Evolutionary conservation across 1,140 invertebrate species (phyloP).

Genomic region (Helicorthomorpha holstii): DNA sequence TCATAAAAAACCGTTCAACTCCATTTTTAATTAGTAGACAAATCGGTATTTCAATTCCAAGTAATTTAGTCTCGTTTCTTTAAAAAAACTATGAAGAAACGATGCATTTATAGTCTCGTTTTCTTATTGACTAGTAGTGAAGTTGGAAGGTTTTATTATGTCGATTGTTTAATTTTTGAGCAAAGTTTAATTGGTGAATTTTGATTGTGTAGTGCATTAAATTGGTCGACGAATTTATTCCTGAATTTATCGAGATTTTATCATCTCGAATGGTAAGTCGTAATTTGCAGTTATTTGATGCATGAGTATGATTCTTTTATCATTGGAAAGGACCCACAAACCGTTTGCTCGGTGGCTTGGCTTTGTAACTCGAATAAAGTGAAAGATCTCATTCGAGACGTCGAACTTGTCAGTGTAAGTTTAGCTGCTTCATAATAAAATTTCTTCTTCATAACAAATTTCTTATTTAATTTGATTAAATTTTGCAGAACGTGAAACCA

Average conservation of each 20-base stretch:
- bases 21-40: background rate
- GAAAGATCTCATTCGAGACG: background rate
- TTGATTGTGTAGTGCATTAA: slow-evolving; percentile 40
- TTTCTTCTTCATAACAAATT: too few relatives aligned
- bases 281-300: background rate
- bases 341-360: slow-evolving; percentile 70
- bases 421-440: too few relatives aligned
- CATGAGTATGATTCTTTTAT: background rate
- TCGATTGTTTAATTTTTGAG: background rate
- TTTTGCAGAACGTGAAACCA: too few relatives aligned
- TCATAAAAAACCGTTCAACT: background rate
- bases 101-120: background rate
- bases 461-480: too few relatives aligned
- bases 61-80: background rate
- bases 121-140: background rate
- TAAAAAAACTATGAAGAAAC: background rate
- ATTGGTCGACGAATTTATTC: slow-evolving; percentile 67
- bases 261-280: slow-evolving; percentile 51
- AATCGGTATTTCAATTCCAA: background rate
- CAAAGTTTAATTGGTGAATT: slow-evolving; percentile 1
- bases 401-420: background rate
- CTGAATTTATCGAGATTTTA: slow-evolving; percentile 67
- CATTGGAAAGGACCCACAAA: slow-evolving; percentile 16
- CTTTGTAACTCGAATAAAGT: slow-evolving; percentile 50
- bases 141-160: too few relatives aligned